Base-by-base conservation (phyloP, 2,888 invertebrate species). In the Diogma glabrata region DNA sequence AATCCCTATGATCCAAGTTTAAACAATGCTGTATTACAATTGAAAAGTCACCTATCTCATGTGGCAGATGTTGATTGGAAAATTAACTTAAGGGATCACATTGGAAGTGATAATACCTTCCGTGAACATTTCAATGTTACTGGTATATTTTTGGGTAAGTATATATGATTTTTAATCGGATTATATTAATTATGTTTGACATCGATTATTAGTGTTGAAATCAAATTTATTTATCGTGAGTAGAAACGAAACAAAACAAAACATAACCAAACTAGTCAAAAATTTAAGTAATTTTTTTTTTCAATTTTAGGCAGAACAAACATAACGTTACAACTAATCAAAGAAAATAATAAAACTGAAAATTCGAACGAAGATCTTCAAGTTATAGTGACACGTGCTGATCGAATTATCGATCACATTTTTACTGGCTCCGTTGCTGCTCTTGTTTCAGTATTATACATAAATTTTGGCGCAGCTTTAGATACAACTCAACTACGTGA, bases 391-490 rank as follows among this genome's bases (percentile, higher is more conserved):
- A 67, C 76, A 51, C 71, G 85, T 1, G 74, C 77, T 30, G 69
- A 78, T 50, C 73, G 84, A 19, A 59, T 78, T 26, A 79, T 90
- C 36, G 89, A 90, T 67, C 76, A 71, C 10, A 67, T 87, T 5
- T 92, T 92, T 63, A 80, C 82, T 0, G 76, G 73, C 38, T 84
- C 86, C 53, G 86, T 92, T 5, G 83, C 83, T 3, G 70, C 79
- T 45, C 75, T 92, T 47, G 82, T 87, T 36, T 82, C 86, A 0
- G 71, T 92, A 47, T 79, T 91, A 59, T 92, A 89, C 63, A 82
- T 93, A 51, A 92, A 92, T 72, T 92, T 92, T 70, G 92, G 93
- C 0, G 90, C 91, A 63, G 89, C 91, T 0, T 74, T 92, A 66
- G 84, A 91, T 64, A 78, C 87, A 78, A 69, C 74, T 1, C 77